Base-by-base conservation (phyloP, 2,888 invertebrate species). In the Scelioninae gen. 2 region DNA sequence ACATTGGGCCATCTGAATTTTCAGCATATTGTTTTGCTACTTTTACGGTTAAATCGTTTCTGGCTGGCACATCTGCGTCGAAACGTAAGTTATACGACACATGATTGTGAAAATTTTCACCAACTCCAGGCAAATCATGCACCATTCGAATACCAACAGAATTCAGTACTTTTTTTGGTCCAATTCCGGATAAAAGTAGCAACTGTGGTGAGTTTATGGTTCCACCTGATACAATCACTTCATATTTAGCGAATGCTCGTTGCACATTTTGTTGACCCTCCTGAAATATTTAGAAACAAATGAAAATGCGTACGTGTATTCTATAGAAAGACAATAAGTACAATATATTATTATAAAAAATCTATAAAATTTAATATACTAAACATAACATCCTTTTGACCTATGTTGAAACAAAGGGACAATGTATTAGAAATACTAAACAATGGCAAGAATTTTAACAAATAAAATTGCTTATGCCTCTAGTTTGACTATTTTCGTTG, bases 101-200 rank as follows among this genome's bases (percentile, higher is more conserved):
- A 74, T 92, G 92, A 80, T 92, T 92, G 75, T 91, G 91, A 0
- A 92, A 84, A 81, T 92, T 92, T 80, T 89, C 89, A 0, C 92
- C 92, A 0, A 92, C 92, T 0, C 92, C 92, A 0, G 91, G 91
- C 16, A 92, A 83, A 73, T 92, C 87, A 52, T 88, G 88, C 13
- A 91, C 86, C 5, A 89, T 87, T 0, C 88, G 88, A 39, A 92
- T 90, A 28, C 89, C 89, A 63, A 90, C 87, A 41, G 87, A 87
- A 46, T 89, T 81, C 5, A 92, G 83, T 2, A 90, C 89, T 2
- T 88, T 86, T 77, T 87, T 88, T 0, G 92, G 90, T 0, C 92
- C 92, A 7, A 92, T 87, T n/a, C 92, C 92, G 0, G 92, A 92
- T 2, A 91, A 87, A 0, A 92, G 81, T n/a, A 92, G 86, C 11